A percentile compares a stretch with the other conserved stretches of the same genome.
phyloP scores from a whole-genome alignment of 1,140 invertebrate genomes.

The Lordiphosa collinella region DNA sequence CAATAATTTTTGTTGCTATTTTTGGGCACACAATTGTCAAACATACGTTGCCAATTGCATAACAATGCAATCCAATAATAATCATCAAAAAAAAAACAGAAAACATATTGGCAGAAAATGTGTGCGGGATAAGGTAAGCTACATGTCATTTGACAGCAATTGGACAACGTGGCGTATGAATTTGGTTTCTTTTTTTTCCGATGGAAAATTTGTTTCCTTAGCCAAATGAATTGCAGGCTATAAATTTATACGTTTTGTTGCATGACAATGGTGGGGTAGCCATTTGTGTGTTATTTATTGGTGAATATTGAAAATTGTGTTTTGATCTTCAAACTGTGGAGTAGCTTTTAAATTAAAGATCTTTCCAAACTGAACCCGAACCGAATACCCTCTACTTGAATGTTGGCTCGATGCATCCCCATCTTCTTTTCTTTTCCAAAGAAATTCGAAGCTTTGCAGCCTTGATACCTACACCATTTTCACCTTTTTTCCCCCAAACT shows the following conservation, averaged over 20 bases:
- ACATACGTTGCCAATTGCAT: constrained; percentile 43
- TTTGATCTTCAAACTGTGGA: no score
- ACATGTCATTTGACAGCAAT: constrained; percentile 66
- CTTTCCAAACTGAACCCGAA: no score
- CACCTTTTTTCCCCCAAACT: neutral
- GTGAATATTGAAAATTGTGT: no score
- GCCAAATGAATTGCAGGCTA: constrained; percentile 31
- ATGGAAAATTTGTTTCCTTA: constrained; percentile 31
- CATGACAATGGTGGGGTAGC: constrained; percentile 3
- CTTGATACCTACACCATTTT: no score
- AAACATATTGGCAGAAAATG: constrained; percentile 2
- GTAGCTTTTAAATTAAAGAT: no score
- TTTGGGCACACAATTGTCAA: constrained; percentile 57
- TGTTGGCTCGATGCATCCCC: no score
- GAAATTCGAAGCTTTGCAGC: no score
- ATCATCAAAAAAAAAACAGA: constrained; percentile 15
- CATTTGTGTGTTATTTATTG: no score
- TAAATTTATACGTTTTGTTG: constrained; percentile 37
- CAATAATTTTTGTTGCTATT: constrained; percentile 47
- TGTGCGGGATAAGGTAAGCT: constrained; percentile 37
- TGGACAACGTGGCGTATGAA: constrained; percentile 42
- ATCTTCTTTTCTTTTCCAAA: no score
- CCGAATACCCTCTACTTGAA: no score
- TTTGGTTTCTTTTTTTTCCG: constrained; percentile 6
- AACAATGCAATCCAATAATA: constrained; percentile 63